Base-by-base conservation (phyloP, 2,797 vertebrate genomes). In the Centropyge bicolor region DNA sequence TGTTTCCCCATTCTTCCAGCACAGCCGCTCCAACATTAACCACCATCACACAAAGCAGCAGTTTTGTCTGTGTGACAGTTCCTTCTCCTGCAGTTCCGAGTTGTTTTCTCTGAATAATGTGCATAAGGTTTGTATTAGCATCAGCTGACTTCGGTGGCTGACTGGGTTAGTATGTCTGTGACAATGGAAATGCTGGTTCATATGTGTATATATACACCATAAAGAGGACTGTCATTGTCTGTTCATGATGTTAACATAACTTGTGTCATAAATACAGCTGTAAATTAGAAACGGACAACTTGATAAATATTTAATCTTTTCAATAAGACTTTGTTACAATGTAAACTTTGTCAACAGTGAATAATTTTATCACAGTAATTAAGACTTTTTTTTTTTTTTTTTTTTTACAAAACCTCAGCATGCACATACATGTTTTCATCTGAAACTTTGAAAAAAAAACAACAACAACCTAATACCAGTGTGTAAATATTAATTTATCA, bases 271-370 rank as follows among this genome's bases (percentile, higher is more conserved):
- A 41, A 63, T n/a, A 13, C n/a, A 78, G 14, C 3, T 67, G 35
- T 60, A 52, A 70, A 65, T 40, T 9, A 76, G 17, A 68, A 66
- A 35, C 11, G 0, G 20, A 73, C 12, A 61, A n/a, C 59, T 78
- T 78, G 60, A 84, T 84, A 88, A 89, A 89, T 84, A 90, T 89
- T 90, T 86, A 87, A 78, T 85, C 1, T 76, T 80, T 81, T 85
- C 45, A 80, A 11, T 74, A 82, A 80, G 55, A 86, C 67, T 78
- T 85, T 82, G 45, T 76, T 79, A 79, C 65, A 54, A 17, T 90
- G 85, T 82, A 89, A 88, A 90, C 80, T 76, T 80, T 82, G 55
- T 67, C 46, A 84, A 87, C 84, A 87, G 81, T 83, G 84, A 78
- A 90, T 62, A 69, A 66, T 61, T 72, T 69, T 75, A 36, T 81